phyloP scores from a whole-genome alignment of 2,113 vertebrate species.

The Plotosus lineatus region DNA sequence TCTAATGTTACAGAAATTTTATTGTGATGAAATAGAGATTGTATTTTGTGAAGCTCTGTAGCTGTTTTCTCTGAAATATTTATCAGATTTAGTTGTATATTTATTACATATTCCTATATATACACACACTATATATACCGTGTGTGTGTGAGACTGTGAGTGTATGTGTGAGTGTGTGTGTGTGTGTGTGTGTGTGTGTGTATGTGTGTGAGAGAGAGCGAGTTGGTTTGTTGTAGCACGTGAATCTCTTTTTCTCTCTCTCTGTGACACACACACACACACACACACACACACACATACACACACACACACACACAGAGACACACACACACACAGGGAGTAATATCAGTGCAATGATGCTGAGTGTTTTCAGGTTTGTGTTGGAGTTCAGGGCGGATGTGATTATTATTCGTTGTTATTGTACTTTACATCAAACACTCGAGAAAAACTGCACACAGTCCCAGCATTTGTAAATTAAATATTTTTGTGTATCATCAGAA shows the following conservation, averaged over 20 bases:
- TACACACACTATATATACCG: constrained; percentile 6
- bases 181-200: background rate
- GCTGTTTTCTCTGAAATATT: background rate
- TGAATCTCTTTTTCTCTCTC: too few species aligned
- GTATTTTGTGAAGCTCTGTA: constrained; percentile 19
- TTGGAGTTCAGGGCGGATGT: too few species aligned
- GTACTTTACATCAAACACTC: too few species aligned
- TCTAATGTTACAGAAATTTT: background rate
- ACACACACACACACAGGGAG: background rate
- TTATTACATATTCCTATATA: constrained; percentile 22
- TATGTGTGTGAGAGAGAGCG: background rate
- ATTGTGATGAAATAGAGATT: constrained; percentile 25
- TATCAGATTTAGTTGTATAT: background rate
- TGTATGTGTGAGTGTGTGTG: constrained; percentile 1
- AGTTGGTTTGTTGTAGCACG: too few species aligned
- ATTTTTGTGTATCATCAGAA: constrained; percentile 69
- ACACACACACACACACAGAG: background rate
- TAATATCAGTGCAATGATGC: too few species aligned
- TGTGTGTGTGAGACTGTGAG: constrained; percentile 2
- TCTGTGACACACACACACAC: too few species aligned
- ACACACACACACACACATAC: background rate
- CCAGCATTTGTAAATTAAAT: too few species aligned
- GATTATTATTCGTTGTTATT: too few species aligned
- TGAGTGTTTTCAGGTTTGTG: too few species aligned
- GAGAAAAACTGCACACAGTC: too few species aligned